Conservation (phyloP, 1,140 invertebrate species). For the Drosophila sucinea region DNA sequence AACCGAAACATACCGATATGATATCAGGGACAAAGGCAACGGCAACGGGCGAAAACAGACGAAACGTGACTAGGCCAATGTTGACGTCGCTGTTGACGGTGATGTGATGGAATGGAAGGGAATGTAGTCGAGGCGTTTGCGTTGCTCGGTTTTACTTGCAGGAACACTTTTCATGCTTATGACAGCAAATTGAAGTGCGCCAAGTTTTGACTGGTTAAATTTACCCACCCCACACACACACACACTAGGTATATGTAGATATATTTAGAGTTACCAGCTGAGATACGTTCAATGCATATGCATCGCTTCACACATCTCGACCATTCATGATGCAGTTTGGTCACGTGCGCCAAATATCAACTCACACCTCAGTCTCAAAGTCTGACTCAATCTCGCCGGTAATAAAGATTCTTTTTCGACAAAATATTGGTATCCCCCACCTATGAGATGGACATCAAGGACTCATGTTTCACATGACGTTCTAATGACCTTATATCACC, state of each 20-base stretch:
- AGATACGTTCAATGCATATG: slow-evolving; percentile 8
- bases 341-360: slow-evolving; percentile 19
- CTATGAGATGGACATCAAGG: no score
- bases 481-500: no score
- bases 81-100: slow-evolving; percentile 29
- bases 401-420: no score
- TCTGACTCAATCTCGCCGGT: no score
- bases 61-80: slow-evolving; percentile 75
- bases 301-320: background rate
- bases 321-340: slow-evolving; percentile 15
- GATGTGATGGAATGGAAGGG: slow-evolving; percentile 19
- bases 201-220: slow-evolving; percentile 18
- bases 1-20: slow-evolving; percentile 1
- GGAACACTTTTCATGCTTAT: slow-evolving; percentile 48
- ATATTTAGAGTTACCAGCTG: slow-evolving; percentile 5
- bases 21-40: slow-evolving; percentile 24
- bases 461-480: no score
- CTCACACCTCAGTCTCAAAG: background rate
- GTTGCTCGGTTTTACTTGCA: background rate
- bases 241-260: background rate
- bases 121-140: slow-evolving; percentile 24
- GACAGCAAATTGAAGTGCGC: slow-evolving; percentile 62
- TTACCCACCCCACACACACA: slow-evolving; percentile 1
- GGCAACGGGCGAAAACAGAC: slow-evolving; percentile 12
- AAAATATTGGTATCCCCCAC: no score